These are phyloP conservation scores for Dione juno DNA, from an alignment of 2,888 invertebrate genomes.

Conservation along the genomic window DNA sequence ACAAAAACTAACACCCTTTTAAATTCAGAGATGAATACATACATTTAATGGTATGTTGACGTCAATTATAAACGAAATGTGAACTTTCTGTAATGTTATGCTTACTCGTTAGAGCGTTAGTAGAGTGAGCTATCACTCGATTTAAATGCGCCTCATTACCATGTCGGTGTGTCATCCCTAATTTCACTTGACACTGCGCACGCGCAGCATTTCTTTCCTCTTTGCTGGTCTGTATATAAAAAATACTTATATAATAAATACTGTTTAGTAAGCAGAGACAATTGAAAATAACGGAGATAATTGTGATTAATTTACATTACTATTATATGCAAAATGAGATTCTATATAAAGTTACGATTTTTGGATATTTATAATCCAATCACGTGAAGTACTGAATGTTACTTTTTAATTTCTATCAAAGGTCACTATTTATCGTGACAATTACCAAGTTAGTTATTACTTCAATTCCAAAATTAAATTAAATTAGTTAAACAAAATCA, in stretches of 20 bases:
- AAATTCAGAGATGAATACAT: conserved; percentile 17
- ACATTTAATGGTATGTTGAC: conserved; percentile 23
- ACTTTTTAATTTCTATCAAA: too few relatives aligned
- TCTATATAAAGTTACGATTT: not conserved
- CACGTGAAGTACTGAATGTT: not conserved
- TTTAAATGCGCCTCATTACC: conserved; percentile 39
- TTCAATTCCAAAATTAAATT: too few relatives aligned
- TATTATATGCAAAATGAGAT: too few relatives aligned
- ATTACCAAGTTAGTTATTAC: too few relatives aligned
- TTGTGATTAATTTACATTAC: too few relatives aligned
- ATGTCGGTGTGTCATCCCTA: conserved; percentile 42
- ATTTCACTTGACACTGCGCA: conserved; percentile 50
- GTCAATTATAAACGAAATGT: conserved; percentile 23
- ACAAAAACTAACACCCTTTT: conserved; percentile 12
- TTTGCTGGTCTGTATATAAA: conserved; percentile 41
- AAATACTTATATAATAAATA: not conserved
- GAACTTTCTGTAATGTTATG: conserved; percentile 23
- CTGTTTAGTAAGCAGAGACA: not conserved
- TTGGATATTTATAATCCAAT: not conserved
- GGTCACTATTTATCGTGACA: too few relatives aligned
- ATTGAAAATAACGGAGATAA: not conserved
- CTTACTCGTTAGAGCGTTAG: conserved; percentile 29
- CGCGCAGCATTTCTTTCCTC: conserved; percentile 61
- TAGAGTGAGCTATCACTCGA: conserved; percentile 29
- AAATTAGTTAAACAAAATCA: too few relatives aligned